Conservation (phyloP, 2,888 invertebrate genomes). For the Apodemia hepburni region DNA sequence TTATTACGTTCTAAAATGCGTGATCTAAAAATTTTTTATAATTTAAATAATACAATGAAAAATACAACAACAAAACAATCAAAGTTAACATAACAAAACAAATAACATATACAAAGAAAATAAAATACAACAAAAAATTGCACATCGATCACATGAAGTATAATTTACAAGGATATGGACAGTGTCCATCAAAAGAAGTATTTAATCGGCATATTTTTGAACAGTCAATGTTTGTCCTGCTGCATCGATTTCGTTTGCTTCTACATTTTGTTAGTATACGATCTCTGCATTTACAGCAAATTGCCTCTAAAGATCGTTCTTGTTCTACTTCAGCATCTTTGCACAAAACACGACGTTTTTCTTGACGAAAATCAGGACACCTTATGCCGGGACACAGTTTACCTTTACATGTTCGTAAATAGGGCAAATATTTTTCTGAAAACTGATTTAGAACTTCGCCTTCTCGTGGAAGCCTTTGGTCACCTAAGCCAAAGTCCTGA, state of each 20-base stretch:
- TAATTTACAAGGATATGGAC: constrained; percentile 27
- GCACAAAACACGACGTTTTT: not conserved
- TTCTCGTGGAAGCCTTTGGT: not conserved
- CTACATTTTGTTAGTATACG: constrained; percentile 19
- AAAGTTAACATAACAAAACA: too few relatives aligned
- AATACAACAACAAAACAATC: too few relatives aligned
- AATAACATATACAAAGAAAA: too few relatives aligned
- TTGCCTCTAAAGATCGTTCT: not conserved
- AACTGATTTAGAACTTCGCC: not conserved
- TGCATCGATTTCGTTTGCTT: constrained; percentile 9
- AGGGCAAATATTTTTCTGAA: not conserved
- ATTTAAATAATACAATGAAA: too few relatives aligned
- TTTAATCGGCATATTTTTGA: constrained; percentile 26
- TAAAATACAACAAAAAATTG: not conserved
- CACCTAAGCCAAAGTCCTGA: constrained; percentile 14
- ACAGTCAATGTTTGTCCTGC: not conserved
- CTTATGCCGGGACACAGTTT: not conserved
- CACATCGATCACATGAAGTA: not conserved
- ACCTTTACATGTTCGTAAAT: not conserved
- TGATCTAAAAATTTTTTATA: too few relatives aligned
- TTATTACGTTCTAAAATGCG: too few relatives aligned
- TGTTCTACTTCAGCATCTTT: not conserved
- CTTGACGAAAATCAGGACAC: not conserved
- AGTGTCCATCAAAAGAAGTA: constrained; percentile 23
- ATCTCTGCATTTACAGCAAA: constrained; percentile 17